phyloP scores from a whole-genome alignment of 2,113 vertebrate species.

The Crypturellus undulatus region DNA sequence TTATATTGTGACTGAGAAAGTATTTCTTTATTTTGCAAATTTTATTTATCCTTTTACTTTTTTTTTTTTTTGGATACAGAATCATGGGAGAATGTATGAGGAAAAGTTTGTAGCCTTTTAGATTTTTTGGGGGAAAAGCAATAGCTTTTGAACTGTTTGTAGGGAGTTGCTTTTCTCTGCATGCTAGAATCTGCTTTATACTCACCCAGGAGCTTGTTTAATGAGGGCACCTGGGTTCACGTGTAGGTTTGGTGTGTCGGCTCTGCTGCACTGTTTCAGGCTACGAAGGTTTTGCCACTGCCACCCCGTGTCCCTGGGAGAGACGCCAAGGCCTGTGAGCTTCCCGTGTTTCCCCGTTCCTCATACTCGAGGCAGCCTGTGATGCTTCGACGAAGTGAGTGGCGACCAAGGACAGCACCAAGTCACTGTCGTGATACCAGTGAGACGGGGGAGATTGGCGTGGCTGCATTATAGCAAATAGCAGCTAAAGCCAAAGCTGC shows the following conservation, averaged over 20 bases:
- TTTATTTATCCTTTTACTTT: background rate
- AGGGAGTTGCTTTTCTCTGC: background rate
- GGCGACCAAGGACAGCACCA: background rate
- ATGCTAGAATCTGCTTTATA: background rate
- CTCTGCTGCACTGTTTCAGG: rapidly evolving
- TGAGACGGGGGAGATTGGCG: background rate
- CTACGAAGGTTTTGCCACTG: background rate
- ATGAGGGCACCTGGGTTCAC: background rate
- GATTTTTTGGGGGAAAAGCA: background rate
- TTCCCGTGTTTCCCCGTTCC: background rate
- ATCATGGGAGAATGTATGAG: background rate
- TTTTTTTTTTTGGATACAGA: background rate
- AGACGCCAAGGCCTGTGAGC: background rate
- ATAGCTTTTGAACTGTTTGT: background rate
- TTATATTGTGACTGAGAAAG: background rate
- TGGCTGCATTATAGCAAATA: background rate
- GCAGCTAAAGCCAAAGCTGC: background rate
- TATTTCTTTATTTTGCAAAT: background rate
- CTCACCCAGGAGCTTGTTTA: background rate
- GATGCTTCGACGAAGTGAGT: background rate
- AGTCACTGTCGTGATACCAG: rapidly evolving
- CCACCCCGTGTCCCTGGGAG: background rate
- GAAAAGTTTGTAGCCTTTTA: background rate
- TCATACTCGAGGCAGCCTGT: background rate
- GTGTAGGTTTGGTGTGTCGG: background rate